A percentile compares a stretch with the other conserved stretches of the same genome.
These are phyloP conservation scores for Carterocephalus palaemon DNA, from an alignment of 2,888 invertebrate genomes.

Conservation along the genomic window DNA sequence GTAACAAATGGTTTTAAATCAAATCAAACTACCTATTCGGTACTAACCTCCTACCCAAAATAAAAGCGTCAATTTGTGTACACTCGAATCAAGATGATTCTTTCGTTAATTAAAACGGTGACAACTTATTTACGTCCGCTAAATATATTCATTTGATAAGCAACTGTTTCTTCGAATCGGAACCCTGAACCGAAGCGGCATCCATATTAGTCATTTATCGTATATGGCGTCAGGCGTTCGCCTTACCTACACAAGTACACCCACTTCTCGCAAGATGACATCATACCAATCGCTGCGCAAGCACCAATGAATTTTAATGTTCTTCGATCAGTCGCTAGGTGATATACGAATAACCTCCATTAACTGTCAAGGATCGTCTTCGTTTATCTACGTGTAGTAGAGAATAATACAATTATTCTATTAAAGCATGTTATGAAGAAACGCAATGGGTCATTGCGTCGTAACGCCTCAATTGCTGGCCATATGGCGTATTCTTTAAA, in stretches of 20 bases:
- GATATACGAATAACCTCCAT: constrained; percentile 29
- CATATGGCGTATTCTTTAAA: constrained; percentile 47
- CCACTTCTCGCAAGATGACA: constrained; percentile 55
- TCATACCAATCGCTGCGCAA: constrained; percentile 50
- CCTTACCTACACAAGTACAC: constrained; percentile 54
- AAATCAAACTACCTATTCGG: too few species aligned
- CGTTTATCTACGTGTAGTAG: neutral
- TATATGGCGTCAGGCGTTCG: constrained; percentile 55
- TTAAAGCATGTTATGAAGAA: constrained; percentile 3
- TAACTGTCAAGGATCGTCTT: constrained; percentile 42
- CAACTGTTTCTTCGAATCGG: constrained; percentile 31
- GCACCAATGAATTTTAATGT: constrained; percentile 63
- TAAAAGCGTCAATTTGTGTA: too few species aligned
- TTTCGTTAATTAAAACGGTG: too few species aligned
- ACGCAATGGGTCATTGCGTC: neutral
- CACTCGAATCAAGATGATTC: too few species aligned
- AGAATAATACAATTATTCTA: constrained; percentile 3
- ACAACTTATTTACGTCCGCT: constrained; percentile 30
- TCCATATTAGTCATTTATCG: constrained; percentile 67
- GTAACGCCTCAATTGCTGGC: constrained; percentile 26
- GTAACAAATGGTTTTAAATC: too few species aligned
- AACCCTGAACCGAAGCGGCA: constrained; percentile 55
- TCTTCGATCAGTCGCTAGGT: constrained; percentile 47
- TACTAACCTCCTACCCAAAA: too few species aligned
- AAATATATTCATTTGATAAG: constrained; percentile 46